Conservation (phyloP, 2,888 invertebrate genomes). For the Sphecodes monilicornis region DNA sequence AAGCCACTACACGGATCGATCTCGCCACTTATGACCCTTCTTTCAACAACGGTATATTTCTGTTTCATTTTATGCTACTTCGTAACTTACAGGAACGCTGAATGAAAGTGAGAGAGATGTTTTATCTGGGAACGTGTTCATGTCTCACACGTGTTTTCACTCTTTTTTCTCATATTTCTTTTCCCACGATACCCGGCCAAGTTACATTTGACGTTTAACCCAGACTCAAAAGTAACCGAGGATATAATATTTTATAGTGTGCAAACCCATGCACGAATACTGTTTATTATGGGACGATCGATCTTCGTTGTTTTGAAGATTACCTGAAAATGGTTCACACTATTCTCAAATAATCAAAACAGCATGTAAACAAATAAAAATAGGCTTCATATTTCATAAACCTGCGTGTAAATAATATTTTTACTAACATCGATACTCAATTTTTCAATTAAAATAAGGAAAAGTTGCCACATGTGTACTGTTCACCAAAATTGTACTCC, state of each 20-base stretch:
- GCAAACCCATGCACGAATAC: too few relatives aligned
- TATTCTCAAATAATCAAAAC: too few relatives aligned
- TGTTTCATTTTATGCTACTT: not conserved
- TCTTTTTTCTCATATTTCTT: not conserved
- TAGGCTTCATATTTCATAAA: too few relatives aligned
- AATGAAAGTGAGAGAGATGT: not conserved
- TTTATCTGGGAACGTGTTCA: slow-evolving; percentile 7
- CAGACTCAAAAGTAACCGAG: not conserved
- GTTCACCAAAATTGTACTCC: too few relatives aligned
- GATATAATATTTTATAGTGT: not conserved
- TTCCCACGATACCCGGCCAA: not conserved
- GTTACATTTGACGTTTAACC: not conserved
- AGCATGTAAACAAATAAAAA: too few relatives aligned
- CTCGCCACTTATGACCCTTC: slow-evolving; percentile 39
- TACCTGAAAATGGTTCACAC: too few relatives aligned
- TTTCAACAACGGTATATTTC: slow-evolving; percentile 5
- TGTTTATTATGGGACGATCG: too few relatives aligned
- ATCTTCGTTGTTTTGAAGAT: too few relatives aligned
- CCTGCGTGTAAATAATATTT: too few relatives aligned
- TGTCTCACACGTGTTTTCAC: slow-evolving; percentile 8
- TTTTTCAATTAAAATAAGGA: too few relatives aligned
- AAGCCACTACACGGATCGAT: slow-evolving; percentile 44
- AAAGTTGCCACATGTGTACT: too few relatives aligned
- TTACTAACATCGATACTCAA: too few relatives aligned
- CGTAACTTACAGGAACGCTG: not conserved